phyloP scores from a whole-genome alignment of 23 tunicate species.

The Ciona savignyi region DNA sequence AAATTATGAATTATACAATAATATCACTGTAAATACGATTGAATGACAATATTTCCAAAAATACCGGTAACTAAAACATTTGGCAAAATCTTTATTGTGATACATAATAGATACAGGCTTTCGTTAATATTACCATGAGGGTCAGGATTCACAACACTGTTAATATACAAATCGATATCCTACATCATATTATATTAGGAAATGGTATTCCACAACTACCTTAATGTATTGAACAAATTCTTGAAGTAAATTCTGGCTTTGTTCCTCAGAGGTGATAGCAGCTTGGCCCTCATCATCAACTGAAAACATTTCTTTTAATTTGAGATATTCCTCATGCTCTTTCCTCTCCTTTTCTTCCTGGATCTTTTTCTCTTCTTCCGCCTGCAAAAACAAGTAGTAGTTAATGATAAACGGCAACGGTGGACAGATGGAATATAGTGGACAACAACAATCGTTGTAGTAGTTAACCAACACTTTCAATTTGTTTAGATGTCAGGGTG shows the following conservation, averaged over 20 bases:
- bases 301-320: conserved; percentile 52
- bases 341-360: conserved; percentile 58
- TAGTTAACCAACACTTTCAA: not conserved
- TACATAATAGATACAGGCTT: too few species aligned
- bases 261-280: conserved; percentile 33
- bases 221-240: conserved; percentile 68
- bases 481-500: too few species aligned
- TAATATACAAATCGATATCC: too few species aligned
- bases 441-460: not conserved
- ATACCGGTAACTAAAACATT: too few species aligned
- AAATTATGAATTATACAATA: too few species aligned
- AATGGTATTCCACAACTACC: too few species aligned
- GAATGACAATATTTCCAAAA: too few species aligned
- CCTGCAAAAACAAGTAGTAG: conserved; percentile 32
- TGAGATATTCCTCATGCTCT: conserved; percentile 76
- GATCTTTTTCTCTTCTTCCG: conserved; percentile 45
- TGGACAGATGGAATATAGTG: not conserved
- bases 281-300: conserved; percentile 79
- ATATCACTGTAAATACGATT: too few species aligned
- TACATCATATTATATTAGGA: too few species aligned
- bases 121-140: too few species aligned
- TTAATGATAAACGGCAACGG: not conserved
- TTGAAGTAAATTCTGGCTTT: conserved; percentile 33
- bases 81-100: too few species aligned
- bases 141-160: too few species aligned